Evolutionary conservation across 2,888 invertebrate genomes (phyloP), one percentile per base, ranked within the genome.

Genomic region (Euclidia mi): DNA sequence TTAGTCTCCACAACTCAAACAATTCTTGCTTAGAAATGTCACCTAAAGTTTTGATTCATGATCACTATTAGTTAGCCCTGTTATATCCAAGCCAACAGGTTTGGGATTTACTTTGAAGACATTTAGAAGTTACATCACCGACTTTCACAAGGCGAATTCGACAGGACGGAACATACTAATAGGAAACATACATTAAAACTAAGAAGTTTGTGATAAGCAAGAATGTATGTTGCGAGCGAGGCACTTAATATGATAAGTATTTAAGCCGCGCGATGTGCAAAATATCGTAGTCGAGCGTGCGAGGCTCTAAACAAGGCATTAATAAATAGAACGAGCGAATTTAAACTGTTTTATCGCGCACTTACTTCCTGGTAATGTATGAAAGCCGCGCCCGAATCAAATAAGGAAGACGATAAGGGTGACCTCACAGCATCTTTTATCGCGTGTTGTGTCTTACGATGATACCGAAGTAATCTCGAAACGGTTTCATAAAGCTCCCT

Each of bases 361-460:
- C 57, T 66, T 58, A 70, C 49, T 70, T 72, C 68, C 65, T 43
- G 65, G 65, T 74, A 70, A 71, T 59, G 53, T 65, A 74, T 47
- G 64, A 79, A 80, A 76, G 76, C 64, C 56, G 65, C 51, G 52
- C 67, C 65, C 68, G 71, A 74, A 81, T 76, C 78, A 75, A 78
- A 82, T 80, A 78, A 79, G 84, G 82, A 81, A 84, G 80, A 63
- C 56, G 81, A 82, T 80, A 81, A 71, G 51, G 56, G 60, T 79
- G 78, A 82, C 81, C 81, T 75, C 76, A 60, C 59, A 61, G 62
- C 57, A 64, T 68, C 67, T 77, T 62, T 77, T 79, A 79, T 81
- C 80, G 46, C 37, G 45, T 70, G 68, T 70, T 76, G 72, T 78
- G 75, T 76, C 63, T 78, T 68, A 69, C 65, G 59, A 60, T 60